Evolutionary conservation across 2,888 invertebrate genomes (phyloP).

Genomic region (Hanleya hanleyi): DNA sequence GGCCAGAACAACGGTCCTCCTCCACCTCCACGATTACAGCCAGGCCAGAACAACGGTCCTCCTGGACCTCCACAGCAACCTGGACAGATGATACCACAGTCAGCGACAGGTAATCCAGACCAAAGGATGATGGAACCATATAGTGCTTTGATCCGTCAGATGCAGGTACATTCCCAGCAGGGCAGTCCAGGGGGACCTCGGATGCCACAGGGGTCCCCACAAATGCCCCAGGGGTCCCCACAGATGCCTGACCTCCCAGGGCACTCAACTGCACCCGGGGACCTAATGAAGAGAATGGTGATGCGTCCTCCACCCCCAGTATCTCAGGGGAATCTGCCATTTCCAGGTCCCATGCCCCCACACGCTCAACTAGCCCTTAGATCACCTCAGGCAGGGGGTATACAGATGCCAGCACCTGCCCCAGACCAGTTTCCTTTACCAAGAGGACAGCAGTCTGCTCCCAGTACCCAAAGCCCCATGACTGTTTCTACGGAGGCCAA

Average conservation of each 20-base stretch:
- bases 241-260: background rate
- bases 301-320: background rate
- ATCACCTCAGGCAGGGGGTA: conserved; percentile 62
- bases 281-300: background rate
- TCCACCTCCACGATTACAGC: too few relatives aligned
- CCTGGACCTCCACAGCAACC: background rate
- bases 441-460: background rate
- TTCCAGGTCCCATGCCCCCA: background rate
- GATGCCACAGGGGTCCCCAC: background rate
- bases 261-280: background rate
- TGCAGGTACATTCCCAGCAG: background rate
- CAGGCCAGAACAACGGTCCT: too few relatives aligned
- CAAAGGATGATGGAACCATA: background rate
- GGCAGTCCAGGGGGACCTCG: background rate
- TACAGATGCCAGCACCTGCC: conserved; percentile 51
- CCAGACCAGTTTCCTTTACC: conserved; percentile 47
- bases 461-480: too few relatives aligned
- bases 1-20: too few relatives aligned
- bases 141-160: background rate
- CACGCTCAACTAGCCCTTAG: background rate
- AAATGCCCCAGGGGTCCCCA: background rate
- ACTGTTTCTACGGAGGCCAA: too few relatives aligned
- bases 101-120: background rate
- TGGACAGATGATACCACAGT: background rate
- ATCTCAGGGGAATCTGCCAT: background rate